Evolutionary conservation across 1,140 invertebrate species (phyloP).

Genomic region (Cydia fagiglandana): DNA sequence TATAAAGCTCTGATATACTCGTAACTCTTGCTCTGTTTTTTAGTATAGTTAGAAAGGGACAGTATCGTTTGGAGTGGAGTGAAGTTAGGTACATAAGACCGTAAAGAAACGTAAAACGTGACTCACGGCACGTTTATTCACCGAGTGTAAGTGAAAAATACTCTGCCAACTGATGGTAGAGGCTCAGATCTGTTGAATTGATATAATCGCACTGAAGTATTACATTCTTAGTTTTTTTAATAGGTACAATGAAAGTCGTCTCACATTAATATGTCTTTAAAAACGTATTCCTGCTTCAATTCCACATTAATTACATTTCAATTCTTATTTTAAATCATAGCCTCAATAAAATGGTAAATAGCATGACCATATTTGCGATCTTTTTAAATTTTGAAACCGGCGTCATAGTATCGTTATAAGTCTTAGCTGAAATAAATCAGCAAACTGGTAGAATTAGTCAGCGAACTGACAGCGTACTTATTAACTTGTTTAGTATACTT

Average conservation of each 20-base stretch:
- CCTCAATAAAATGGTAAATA: neutral
- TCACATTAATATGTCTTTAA: neutral
- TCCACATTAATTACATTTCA: conserved; percentile 8
- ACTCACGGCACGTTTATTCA: no score
- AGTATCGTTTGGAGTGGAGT: no score
- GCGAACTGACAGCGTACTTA: neutral
- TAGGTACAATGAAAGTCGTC: neutral
- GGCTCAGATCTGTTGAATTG: conserved; percentile 4
- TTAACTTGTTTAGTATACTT: neutral
- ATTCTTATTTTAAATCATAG: neutral
- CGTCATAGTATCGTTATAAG: no score
- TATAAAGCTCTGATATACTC: no score
- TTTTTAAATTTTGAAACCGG: no score
- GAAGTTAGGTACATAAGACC: no score
- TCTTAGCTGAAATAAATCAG: neutral
- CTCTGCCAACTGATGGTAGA: no score
- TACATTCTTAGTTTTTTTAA: neutral
- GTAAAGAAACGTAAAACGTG: no score
- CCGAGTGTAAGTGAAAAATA: no score
- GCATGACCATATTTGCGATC: neutral
- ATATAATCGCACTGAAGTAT: neutral
- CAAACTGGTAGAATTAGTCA: neutral
- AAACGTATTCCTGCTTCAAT: conserved; percentile 8
- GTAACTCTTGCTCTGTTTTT: no score
- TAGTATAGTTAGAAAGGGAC: no score